Evolutionary conservation across 2,113 vertebrate species (phyloP).

Genomic region (Crotalus helleri): DNA sequence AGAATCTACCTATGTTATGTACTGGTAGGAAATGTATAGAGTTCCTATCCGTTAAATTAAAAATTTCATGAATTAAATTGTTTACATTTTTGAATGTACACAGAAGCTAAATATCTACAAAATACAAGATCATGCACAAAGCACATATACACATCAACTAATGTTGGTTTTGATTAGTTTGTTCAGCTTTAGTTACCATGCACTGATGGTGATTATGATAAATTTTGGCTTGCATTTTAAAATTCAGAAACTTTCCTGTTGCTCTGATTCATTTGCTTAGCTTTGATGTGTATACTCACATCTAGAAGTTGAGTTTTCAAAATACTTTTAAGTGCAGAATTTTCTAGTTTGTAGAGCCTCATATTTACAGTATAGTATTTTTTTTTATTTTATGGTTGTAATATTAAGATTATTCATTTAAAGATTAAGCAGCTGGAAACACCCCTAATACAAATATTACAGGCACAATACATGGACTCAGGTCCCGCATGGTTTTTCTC

Average conservation of each 20-base stretch:
- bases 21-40: neutral
- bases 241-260: neutral
- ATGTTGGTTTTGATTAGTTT: neutral
- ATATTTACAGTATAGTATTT: neutral
- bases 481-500: neutral
- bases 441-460: neutral
- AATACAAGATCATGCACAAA: neutral
- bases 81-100: neutral
- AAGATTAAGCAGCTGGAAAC: neutral
- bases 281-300: neutral
- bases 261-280: neutral
- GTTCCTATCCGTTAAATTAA: neutral
- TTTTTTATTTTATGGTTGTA: neutral
- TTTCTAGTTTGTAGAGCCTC: neutral
- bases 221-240: neutral
- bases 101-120: neutral
- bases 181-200: neutral
- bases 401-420: neutral
- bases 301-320: neutral
- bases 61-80: neutral
- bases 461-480: neutral
- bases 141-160: neutral
- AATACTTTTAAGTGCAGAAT: neutral
- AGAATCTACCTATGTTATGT: neutral
- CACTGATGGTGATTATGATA: neutral